Evolutionary conservation across 2,797 vertebrate genomes (phyloP).

Genomic region (Crypturellus tataupa): DNA sequence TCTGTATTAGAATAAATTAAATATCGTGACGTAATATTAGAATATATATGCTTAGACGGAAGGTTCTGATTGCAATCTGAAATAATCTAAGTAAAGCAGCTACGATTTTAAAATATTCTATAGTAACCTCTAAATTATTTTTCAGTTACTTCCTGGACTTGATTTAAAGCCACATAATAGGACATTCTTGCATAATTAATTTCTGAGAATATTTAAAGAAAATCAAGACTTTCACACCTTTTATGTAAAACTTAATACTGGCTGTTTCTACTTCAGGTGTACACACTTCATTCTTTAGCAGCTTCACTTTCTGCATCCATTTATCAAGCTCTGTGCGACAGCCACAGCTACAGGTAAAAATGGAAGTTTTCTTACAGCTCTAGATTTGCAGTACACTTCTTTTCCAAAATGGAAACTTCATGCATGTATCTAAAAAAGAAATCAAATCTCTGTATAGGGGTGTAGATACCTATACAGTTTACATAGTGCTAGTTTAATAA

Average conservation of each 20-base stretch:
- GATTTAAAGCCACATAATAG: not conserved
- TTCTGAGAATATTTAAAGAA: not conserved
- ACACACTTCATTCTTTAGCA: slow-evolving; percentile 93
- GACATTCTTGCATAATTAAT: not conserved
- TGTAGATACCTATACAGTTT: not conserved
- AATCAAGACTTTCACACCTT: not conserved
- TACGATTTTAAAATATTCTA: not conserved
- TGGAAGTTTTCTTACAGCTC: not conserved
- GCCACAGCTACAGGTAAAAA: slow-evolving; percentile 98
- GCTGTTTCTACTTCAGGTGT: slow-evolving; percentile 86
- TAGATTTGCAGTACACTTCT: not conserved
- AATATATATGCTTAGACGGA: not conserved
- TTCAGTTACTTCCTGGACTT: not conserved
- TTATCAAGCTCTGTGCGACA: slow-evolving; percentile 98
- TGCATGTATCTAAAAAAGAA: not conserved
- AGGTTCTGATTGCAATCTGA: not conserved
- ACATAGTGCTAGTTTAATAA: not conserved
- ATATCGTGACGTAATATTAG: not conserved
- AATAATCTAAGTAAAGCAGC: not conserved
- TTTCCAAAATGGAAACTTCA: slow-evolving; percentile 1
- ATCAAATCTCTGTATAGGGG: not conserved
- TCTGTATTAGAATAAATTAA: not conserved
- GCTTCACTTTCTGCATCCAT: slow-evolving; percentile 97
- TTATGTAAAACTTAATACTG: not conserved
- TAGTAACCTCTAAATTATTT: not conserved